phyloP scores from a whole-genome alignment of 2,888 invertebrate genomes.

The Leucozona laternaria region DNA sequence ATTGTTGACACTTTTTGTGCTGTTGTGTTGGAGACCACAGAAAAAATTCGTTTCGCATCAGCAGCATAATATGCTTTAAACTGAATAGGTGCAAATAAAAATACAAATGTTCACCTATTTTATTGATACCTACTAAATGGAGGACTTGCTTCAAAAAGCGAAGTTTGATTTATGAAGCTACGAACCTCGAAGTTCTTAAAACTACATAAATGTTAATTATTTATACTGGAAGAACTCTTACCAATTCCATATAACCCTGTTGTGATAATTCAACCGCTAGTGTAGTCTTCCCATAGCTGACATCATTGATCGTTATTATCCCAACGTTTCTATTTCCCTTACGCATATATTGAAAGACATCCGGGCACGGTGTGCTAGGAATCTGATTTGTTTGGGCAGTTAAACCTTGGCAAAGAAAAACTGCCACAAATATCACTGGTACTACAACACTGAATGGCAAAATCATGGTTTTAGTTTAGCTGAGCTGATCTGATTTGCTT shows the following conservation, averaged over 20 bases:
- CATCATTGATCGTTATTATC: conserved; percentile 76
- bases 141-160: too few relatives aligned
- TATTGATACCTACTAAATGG: background rate
- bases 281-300: conserved; percentile 58
- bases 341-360: conserved; percentile 15
- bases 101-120: too few relatives aligned
- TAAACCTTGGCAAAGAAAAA: background rate
- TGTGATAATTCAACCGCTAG: conserved; percentile 78
- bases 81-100: too few relatives aligned
- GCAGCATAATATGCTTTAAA: too few relatives aligned
- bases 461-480: background rate
- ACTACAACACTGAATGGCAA: background rate
- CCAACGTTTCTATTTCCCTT: conserved; percentile 19
- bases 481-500: background rate
- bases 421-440: background rate
- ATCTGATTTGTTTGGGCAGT: background rate
- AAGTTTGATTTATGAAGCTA: background rate
- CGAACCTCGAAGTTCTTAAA: background rate
- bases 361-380: conserved; percentile 27
- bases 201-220: background rate
- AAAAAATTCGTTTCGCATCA: too few relatives aligned
- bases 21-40: too few relatives aligned
- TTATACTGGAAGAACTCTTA: conserved; percentile 70
- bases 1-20: too few relatives aligned
- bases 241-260: conserved; percentile 73